phyloP scores from a whole-genome alignment of 2,113 vertebrate genomes.

The Pogonocichla stellata region DNA sequence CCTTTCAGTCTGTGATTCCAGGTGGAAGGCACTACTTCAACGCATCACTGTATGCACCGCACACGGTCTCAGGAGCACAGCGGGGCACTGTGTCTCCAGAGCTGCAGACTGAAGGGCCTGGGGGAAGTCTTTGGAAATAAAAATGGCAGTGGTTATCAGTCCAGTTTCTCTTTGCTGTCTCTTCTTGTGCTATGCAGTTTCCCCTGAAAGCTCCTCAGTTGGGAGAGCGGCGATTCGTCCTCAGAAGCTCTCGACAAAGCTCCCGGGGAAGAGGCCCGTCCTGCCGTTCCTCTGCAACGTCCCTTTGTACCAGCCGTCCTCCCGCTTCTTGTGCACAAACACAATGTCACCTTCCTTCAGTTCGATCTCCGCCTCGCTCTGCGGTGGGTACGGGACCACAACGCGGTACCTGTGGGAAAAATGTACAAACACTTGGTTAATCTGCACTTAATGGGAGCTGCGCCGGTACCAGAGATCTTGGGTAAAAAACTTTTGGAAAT shows the following conservation, averaged over 20 bases:
- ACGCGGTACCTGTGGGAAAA: constrained; percentile 85
- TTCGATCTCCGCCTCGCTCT: constrained; percentile 98
- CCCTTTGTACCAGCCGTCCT: constrained; percentile 98
- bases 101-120: constrained; percentile 55
- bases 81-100: neutral
- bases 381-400: constrained; percentile 93
- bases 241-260: constrained; percentile 98
- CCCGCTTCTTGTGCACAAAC: constrained; percentile 96
- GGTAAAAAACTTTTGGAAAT: neutral
- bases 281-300: constrained; percentile 95
- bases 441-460: neutral
- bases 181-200: constrained; percentile 57
- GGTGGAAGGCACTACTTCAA: constrained; percentile 73
- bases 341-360: constrained; percentile 96
- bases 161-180: constrained; percentile 49
- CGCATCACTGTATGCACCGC: constrained; percentile 44
- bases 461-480: neutral
- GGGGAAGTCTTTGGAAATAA: constrained; percentile 64
- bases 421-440: neutral
- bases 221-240: neutral
- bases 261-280: constrained; percentile 95
- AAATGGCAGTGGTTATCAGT: constrained; percentile 69
- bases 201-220: constrained; percentile 35
- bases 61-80: constrained; percentile 20
- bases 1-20: constrained; percentile 59